A percentile compares a stretch with the other conserved stretches of the same genome.
phyloP scores from a whole-genome alignment of 2,888 invertebrate genomes.

The Chorisops tibialis region DNA sequence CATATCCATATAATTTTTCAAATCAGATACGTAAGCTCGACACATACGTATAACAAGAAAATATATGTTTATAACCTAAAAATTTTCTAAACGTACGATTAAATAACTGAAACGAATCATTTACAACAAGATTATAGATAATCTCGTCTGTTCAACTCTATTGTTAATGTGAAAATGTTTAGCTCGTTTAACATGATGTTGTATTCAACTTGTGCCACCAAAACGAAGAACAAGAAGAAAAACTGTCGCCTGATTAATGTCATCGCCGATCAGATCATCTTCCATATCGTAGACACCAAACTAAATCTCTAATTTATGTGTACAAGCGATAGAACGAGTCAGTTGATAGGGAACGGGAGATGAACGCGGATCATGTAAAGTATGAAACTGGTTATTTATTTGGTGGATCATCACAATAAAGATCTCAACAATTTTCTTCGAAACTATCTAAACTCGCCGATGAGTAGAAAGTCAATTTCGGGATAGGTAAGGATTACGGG shows the following conservation, averaged over 20 bases:
- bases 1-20: no score
- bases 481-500: no score
- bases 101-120: slow-evolving; percentile 22
- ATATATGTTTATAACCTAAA: no score
- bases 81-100: slow-evolving; percentile 1
- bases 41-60: no score
- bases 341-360: no score
- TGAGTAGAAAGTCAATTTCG: background rate
- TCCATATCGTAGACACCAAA: no score
- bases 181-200: slow-evolving; percentile 21
- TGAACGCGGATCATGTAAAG: background rate
- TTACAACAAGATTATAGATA: slow-evolving; percentile 23
- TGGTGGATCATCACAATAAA: background rate
- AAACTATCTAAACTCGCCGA: background rate
- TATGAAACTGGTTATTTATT: slow-evolving; percentile 1
- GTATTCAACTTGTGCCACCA: background rate
- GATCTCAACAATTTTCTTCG: background rate
- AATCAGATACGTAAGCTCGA: no score
- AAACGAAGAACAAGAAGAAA: no score
- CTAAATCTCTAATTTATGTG: no score
- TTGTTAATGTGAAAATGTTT: slow-evolving; percentile 23
- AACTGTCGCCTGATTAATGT: no score
- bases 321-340: no score
- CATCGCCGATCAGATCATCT: no score
- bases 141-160: slow-evolving; percentile 22